These are phyloP conservation scores for Neuroscelio doddi DNA, from an alignment of 2,888 invertebrate genomes.

Conservation along the genomic window DNA sequence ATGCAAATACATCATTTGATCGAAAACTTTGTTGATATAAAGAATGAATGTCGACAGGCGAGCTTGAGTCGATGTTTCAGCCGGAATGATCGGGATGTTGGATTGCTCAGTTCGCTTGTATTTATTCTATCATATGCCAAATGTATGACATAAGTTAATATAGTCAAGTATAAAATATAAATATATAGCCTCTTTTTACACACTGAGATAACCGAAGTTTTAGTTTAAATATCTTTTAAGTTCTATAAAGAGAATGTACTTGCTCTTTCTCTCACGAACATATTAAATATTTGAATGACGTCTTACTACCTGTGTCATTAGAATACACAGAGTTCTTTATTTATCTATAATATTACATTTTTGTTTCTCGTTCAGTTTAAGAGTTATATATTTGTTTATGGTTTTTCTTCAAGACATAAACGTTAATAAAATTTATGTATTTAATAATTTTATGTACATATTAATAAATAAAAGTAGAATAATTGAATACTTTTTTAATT, in stretches of 20 bases:
- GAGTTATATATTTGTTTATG: too few species aligned
- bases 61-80: constrained; percentile 27
- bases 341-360: too few species aligned
- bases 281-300: constrained; percentile 30
- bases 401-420: too few species aligned
- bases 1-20: constrained; percentile 18
- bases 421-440: too few species aligned
- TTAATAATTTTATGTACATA: too few species aligned
- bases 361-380: too few species aligned
- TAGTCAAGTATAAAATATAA: constrained; percentile 48
- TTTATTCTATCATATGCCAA: constrained; percentile 45
- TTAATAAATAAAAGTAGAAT: too few species aligned
- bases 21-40: constrained; percentile 42
- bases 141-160: constrained; percentile 42
- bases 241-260: constrained; percentile 2
- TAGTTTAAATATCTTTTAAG: constrained; percentile 8
- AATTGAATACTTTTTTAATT: background rate
- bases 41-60: constrained; percentile 47
- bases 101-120: constrained; percentile 50
- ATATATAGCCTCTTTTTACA: constrained; percentile 32
- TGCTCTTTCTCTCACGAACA: constrained; percentile 13
- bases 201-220: constrained; percentile 19
- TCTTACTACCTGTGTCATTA: constrained; percentile 14
- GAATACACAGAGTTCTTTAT: background rate
- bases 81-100: constrained; percentile 37